Base-by-base conservation (phyloP, 2,888 invertebrate genomes). In the Copidosoma aretas region DNA sequence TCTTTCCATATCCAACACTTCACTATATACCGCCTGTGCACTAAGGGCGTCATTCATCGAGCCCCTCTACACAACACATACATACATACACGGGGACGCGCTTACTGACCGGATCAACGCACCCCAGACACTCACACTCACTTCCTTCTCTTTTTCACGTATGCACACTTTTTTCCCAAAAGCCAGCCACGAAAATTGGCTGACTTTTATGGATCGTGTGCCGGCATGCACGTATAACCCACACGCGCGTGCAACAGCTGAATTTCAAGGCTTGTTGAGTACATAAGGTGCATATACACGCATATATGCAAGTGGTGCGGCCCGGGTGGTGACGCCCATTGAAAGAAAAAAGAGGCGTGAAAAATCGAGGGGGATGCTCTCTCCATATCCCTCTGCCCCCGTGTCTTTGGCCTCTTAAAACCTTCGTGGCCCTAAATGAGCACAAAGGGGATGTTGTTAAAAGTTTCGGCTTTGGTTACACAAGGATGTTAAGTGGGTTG, bases 71-170 rank as follows among this genome's bases (percentile, higher is more conserved):
- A 46, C 14, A 54, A 21, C 32, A 32, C 32, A 32, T 32, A 32
- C 32, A 32, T 32, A 32, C 32, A 32, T 8, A 32, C 32, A 32
- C 32, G 32, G 8, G 32, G 32, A 32, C 32, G 64, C 53, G 61
- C 68, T 77, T 77, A 78, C 79, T 78, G 81, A 81, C 79, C 79
- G 78, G 80, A 79, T 81, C 80, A 77, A 77, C 78, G 79, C 78
- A 76, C 78, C 75, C 77, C 76, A 78, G 77, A 69, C 46, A 17
- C 14, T 5, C 54, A 10, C 19, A 39, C 14, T 17, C 19, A n/a
- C 24, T 19, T 8, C 10, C 3, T 24, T 25, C 10, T 39, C 51
- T 15, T 51, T 63, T 64, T 57, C 32, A 21, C n/a, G n/a, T 41
- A 24, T 58, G 1, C 58, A 15, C 58, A 21, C 41, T 19, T 39